Evolutionary conservation across 2,888 invertebrate species (phyloP).

Genomic region (Megamerina dolium): DNA sequence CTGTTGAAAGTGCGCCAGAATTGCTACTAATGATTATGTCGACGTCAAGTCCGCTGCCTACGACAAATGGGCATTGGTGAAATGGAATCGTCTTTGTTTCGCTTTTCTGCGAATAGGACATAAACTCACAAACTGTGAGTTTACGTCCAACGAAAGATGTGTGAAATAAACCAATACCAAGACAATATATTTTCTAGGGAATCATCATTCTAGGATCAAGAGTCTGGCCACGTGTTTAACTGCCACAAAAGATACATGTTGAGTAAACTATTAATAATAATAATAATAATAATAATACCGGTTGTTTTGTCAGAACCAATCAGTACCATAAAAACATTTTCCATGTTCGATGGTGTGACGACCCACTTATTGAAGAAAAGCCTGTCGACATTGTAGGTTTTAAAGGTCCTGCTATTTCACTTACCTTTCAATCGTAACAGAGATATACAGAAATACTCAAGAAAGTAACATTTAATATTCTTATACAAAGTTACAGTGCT

Average conservation of each 20-base stretch:
- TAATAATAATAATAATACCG: no score
- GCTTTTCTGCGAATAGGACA: neutral
- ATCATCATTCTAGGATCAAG: neutral
- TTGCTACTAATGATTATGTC: no score
- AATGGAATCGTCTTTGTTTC: neutral
- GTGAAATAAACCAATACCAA: no score
- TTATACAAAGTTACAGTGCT: neutral
- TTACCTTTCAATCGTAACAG: constrained; percentile 9
- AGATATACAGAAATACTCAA: no score
- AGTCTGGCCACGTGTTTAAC: no score
- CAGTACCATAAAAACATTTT: constrained; percentile 10
- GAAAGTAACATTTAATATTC: no score
- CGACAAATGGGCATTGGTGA: neutral
- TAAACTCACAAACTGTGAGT: neutral
- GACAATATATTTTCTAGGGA: no score
- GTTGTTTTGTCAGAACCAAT: constrained; percentile 1
- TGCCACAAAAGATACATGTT: no score
- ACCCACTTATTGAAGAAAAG: constrained; percentile 9
- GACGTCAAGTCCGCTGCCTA: neutral
- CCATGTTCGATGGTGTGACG: constrained; percentile 16
- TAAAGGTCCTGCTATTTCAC: constrained; percentile 9
- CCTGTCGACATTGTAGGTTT: constrained; percentile 13
- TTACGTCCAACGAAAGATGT: no score
- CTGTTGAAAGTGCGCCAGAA: no score
- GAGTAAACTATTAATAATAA: no score